Evolutionary conservation across 2,888 invertebrate genomes (phyloP), one percentile per base, ranked within the genome.

Genomic region (Lutraria lutraria): DNA sequence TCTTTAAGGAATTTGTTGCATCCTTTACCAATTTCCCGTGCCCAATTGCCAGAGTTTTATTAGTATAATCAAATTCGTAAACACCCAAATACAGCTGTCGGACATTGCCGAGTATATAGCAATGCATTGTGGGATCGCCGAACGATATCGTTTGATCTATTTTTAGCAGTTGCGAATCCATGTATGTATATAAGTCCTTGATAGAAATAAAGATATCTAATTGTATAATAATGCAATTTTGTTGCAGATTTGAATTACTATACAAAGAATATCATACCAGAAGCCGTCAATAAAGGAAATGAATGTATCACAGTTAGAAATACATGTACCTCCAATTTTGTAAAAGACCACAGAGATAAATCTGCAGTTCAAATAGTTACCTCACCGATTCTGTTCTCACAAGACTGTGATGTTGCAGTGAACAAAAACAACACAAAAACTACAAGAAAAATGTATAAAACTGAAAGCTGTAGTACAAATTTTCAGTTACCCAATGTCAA

Each of bases 321-420:
- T 19, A n/a, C n/a, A n/a, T n/a, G n/a, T n/a, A 31, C 19, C 3
- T 12, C 19, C 16, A 15, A 76, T 16, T 13, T 31, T 19, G 19
- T 76, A 16, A 31, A 34, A 12, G 19, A 31, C 19, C 4, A 34
- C 76, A 31, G 25, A 15, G 76, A 16, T 31, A 8, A 31, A 2
- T 16, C 34, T 31, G 76, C 31, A 31, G 4, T 34, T 76, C 12
- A 0, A 76, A 31, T 4, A 13, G 34, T 34, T 76, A 34, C 52
- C 13, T 81, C 81, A 81, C 81, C n/a, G 53, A 53, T 21, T 21
- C 52, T 81, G 52, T 81, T 81, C 81, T 81, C 81, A 15, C 81
- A 81, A 53, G 81, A 81, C 15, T 21, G 15, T 29, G 8, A 34
- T 54, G 16, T 43, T 53, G 12, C 53, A 34, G 21, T 34, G 12